Base-by-base conservation (phyloP, 2,797 vertebrate species). In the Myotis myotis region DNA sequence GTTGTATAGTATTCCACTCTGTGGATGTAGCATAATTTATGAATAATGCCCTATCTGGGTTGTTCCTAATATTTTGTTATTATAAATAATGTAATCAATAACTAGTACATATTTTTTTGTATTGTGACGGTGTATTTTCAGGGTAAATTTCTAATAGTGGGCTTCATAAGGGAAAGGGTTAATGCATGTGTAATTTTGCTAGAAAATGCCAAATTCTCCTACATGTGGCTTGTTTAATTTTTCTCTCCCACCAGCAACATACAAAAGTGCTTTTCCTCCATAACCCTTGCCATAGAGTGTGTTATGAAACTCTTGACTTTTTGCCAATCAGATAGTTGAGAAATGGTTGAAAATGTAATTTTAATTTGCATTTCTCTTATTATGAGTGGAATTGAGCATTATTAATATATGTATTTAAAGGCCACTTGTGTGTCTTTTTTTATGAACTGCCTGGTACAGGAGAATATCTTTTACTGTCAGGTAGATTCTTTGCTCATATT, bases 301-400 rank as follows among this genome's bases (percentile, higher is more conserved):
- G 53, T 64, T 38, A 12, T 60, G 51, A 85, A 91, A 22, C 6
- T 90, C 86, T 84, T 75, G 64, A 86, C 17, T 38, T 80, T 81
- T 84, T 82, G 13, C 1, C 5, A 68, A 20, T 62, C 20, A 62
- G 62, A 47, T 49, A 94, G 33, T 62, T 70, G 51, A 89, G 38
- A 74, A 81, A 55, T 83, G 15, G n/a, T 55, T 86, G 44, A 83
- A 28, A 83, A 28, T 79, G 6, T 55, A 53, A 57, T 91, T 94
- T 95, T 94, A 62, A 91, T 89, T 76, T 94, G 17, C 20, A 62
- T 47, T 82, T 88, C 19, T 95, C 53, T 93, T 87, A 76, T 41
- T 84, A 4, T 41, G 53, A 81, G 33, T 85, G 28, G 82, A 95
- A 68, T 28, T 57, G 25, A 80, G 8, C 13, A 76, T 86, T 82